These are phyloP conservation scores for Fundulus diaphanus DNA, from an alignment of 2,797 vertebrate genomes.

Conservation along the genomic window DNA sequence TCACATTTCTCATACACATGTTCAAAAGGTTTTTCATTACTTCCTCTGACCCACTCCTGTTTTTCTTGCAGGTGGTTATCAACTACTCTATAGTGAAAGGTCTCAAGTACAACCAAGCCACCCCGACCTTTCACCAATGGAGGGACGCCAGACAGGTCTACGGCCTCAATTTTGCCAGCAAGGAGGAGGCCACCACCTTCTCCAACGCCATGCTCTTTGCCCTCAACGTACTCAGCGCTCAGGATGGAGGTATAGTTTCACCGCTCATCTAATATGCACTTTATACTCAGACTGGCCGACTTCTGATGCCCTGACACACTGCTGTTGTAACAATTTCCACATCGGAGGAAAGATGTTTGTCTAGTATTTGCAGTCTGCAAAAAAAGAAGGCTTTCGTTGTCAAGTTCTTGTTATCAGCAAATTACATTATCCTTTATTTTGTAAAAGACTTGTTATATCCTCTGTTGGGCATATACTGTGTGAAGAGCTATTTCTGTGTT, in stretches of 20 bases:
- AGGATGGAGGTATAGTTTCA: slow-evolving; percentile 89
- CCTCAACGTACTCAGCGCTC: slow-evolving; percentile 93
- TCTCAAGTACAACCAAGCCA: slow-evolving; percentile 98
- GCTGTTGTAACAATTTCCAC: background rate
- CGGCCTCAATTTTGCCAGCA: slow-evolving; percentile 97
- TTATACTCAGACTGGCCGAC: background rate
- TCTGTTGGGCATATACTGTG: too few species aligned
- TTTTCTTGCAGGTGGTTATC: slow-evolving; percentile 89
- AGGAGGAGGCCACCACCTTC: slow-evolving; percentile 97
- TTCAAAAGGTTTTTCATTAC: background rate
- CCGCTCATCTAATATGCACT: background rate
- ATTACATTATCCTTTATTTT: background rate
- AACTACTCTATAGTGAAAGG: slow-evolving; percentile 99
- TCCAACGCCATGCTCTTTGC: slow-evolving; percentile 98
- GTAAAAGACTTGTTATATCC: too few species aligned
- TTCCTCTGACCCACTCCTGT: background rate
- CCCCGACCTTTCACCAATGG: slow-evolving; percentile 98
- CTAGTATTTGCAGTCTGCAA: background rate
- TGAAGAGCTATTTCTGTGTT: background rate
- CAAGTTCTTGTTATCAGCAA: background rate
- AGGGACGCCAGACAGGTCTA: slow-evolving; percentile 96
- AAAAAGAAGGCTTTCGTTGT: background rate
- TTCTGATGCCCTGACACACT: background rate
- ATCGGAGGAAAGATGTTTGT: background rate
- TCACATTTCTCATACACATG: too few species aligned